Base-by-base conservation (phyloP, 2,888 invertebrate species). In the Meloe dianella region DNA sequence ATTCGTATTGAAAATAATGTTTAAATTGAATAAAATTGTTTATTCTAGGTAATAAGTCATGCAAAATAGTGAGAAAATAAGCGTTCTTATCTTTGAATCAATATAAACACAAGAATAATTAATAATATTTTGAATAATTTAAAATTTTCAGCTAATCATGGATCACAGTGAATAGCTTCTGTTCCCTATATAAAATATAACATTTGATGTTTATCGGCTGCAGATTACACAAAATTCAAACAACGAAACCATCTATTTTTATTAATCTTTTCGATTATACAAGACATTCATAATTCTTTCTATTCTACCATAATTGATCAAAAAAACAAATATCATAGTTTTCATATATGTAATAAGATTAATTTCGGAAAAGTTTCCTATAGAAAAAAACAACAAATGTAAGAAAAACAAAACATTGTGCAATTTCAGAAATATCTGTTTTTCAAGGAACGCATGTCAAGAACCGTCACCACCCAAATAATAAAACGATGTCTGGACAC, bases 401-500 rank as follows among this genome's bases (percentile, higher is more conserved):
- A 9, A 51, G 22, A 22, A 51, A 20, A 51, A 51, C 47, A 68
- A 66, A 66, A 68, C 30, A 66, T 69, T 69, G 63, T 61, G 61
- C 63, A 69, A 69, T 56, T 22, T 59, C 24, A 59, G 59, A 60
- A 69, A 69, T 56, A 22, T 59, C 17, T 69, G 66, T 69, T 69
- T 54, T 24, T 54, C 54, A 54, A 54, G 24, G 24, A 54, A 54
- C 54, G 12, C 66, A 60, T 66, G 71, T 73, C 70, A 67, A 65
- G 67, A 63, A 38, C 64, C 65, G 64, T 64, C 69, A 64, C 67
- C 69, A 64, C 67, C 67, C 74, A 75, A 71, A 54, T 54, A 54
- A 54, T 73, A 72, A 68, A 71, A 62, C 38, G 62, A 64, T 72
- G 73, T 73, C 75, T 58, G 65, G 66, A 68, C 68, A 69, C 67